Percentiles rank a stretch among this genome's conserved stretches.
Evolutionary conservation across 2,797 vertebrate genomes (phyloP).

Genomic region (Chiroxiphia lanceolata): DNA sequence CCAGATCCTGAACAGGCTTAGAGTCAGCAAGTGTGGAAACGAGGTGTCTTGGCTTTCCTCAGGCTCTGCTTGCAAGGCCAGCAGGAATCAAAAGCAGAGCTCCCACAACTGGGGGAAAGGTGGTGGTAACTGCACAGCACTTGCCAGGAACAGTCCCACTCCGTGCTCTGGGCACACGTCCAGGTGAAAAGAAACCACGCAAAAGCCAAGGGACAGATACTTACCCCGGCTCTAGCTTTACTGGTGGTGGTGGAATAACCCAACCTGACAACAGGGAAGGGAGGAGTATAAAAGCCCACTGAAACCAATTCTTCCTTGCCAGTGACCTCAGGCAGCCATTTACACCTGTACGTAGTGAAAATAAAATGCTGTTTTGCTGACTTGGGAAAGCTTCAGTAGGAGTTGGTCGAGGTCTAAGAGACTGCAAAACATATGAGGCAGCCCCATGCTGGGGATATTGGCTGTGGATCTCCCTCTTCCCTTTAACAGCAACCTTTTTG

Average conservation of each 20-base stretch:
- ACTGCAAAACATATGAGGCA: background rate
- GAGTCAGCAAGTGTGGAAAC: background rate
- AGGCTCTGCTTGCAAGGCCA: conserved; percentile 4
- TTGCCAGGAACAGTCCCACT: background rate
- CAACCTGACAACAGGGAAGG: conserved; percentile 42
- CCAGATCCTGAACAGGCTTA: background rate
- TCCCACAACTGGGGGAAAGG: background rate
- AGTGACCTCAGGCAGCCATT: conserved; percentile 38
- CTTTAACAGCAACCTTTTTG: background rate
- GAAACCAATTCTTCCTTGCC: conserved; percentile 49
- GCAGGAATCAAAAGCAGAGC: background rate
- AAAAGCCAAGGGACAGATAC: background rate
- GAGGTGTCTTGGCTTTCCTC: background rate
- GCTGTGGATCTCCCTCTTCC: background rate
- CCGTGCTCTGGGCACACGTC: background rate
- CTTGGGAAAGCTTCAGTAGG: fast-evolving
- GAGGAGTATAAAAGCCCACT: conserved; percentile 29
- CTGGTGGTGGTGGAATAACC: conserved; percentile 2
- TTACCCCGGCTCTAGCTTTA: conserved; percentile 48
- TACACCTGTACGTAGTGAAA: background rate
- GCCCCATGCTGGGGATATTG: fast-evolving
- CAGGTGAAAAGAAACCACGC: background rate
- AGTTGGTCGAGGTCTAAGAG: background rate
- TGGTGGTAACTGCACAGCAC: background rate
- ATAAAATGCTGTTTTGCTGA: conserved; percentile 4